Base-by-base conservation (phyloP, 2,113 vertebrate genomes). In the Actenoides lindsayi region DNA sequence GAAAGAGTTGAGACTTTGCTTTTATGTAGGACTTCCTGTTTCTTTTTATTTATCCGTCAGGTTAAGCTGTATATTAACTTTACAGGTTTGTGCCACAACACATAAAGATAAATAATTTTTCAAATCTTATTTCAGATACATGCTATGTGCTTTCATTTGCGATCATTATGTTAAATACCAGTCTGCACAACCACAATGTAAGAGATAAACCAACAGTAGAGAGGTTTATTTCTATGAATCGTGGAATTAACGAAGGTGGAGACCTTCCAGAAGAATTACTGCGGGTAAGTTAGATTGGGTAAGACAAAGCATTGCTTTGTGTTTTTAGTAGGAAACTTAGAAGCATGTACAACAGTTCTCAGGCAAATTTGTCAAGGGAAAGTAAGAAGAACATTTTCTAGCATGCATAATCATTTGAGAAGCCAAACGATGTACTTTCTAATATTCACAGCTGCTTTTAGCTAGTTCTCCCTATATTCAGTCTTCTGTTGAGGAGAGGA, bases 151-250 rank as follows among this genome's bases (percentile, higher is more conserved):
- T 99, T 63, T 99, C 99, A 0, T 99, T 99, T 20, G 99, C 99
- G 3, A 99, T 99, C 98, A 99, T 99, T 96, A 99, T 99, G 99
- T 98, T 99, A 74, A 99, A 99, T 94, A 99, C 99, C 96, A 99
- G 99, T 91, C 98, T 99, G 68, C 99, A 99, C 94, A 99, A 99
- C 97, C 99, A 99, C 91, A 99, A 99, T 2, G 99, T 99, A 39
- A 97, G 99, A 80, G 99, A 99, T 98, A 99, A 99, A 93, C 99
- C 99, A 60, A 98, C 99, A 0, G 99, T 99, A 15, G 99, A 99
- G 97, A 98, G 99, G 37, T 99, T 99, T 84, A 99, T 99, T 98
- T 98, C 99, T 84, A 99, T 99, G 99, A 99, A 99, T 97, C 98
- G 99, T 7, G 99, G 99, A 41, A 99, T 99, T 97, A 99, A 99